Base-by-base conservation (phyloP, 2,888 invertebrate genomes). In the Drosophila kokeensis region DNA sequence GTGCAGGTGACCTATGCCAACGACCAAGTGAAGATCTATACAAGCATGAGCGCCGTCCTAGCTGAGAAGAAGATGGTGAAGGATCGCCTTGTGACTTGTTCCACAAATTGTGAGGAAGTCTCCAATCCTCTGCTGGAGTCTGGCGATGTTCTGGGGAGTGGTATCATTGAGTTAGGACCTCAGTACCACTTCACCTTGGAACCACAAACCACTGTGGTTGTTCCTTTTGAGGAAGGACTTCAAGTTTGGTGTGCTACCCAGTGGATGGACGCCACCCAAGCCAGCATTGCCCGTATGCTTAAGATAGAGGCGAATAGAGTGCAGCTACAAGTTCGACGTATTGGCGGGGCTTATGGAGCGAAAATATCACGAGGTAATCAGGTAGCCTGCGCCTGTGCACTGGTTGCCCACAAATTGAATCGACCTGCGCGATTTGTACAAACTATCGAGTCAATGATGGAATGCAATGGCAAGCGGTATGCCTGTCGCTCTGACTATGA, bases 311-410 rank as follows among this genome's bases (percentile, higher is more conserved):
- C 94, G 50, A 95, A 96, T 89, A 94, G 96, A 32, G 94, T 97
- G n/a, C 95, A 96, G 70, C 93, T 97, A 0, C 92, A 94, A 32
- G 96, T 97, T 0, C 94, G 95, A 4, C 95, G 97, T 30, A 78
- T 97, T 1, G 98, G 98, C 1, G 98, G 98, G 10, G 96, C 93
- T 0, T 98, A 96, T 91, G 98, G 98, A 0, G 95, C 94, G 0
- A 98, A 98, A 64, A 95, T 97, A 55, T 94, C 95, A 0, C 94
- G 97, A 13, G 91, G 94, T 4, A 92, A 93, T 11, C 93, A 94
- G 6, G 91, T 95, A 0, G 94, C 96, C 0, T 94, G 95, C 40
- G 96, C 96, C 0, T 95, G 96, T 69, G 96, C 96, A 0, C 87
- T 98, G 13, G 97, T 95, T 0, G 95, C 96, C 0, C 92, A 95